Conservation (phyloP, 1,140 invertebrate genomes). For the Lysiphlebus fabarum region DNA sequence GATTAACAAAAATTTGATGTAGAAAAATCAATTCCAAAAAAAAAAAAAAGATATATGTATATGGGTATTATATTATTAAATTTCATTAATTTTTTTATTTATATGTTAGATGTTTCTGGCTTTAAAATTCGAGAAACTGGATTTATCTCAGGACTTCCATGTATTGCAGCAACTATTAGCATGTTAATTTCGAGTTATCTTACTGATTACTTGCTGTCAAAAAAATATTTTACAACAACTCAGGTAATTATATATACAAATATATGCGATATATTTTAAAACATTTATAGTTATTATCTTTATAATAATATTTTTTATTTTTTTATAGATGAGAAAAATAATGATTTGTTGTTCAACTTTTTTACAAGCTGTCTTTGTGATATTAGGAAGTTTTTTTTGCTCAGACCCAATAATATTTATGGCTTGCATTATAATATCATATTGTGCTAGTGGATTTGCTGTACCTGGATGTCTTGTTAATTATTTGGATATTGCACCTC, state of each 20-base stretch:
- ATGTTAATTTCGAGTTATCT: conserved; percentile 75
- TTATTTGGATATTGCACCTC: conserved; percentile 82
- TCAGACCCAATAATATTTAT: conserved; percentile 63
- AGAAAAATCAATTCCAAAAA: too few relatives aligned
- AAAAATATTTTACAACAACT: conserved; percentile 66
- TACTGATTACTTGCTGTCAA: conserved; percentile 71
- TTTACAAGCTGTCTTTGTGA: conserved; percentile 81
- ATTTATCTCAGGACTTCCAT: conserved; percentile 78
- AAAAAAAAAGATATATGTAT: too few relatives aligned
- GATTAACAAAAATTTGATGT: too few relatives aligned
- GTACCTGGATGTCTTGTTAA: conserved; percentile 85
- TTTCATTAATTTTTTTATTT: neutral
- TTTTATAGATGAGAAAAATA: conserved; percentile 61
- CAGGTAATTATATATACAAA: conserved; percentile 45
- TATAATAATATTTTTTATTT: neutral
- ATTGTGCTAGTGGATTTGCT: conserved; percentile 83
- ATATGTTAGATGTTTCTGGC: conserved; percentile 63
- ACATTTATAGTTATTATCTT: too few relatives aligned
- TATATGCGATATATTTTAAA: too few relatives aligned
- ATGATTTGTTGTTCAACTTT: conserved; percentile 78
- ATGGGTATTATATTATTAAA: too few relatives aligned
- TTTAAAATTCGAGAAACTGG: conserved; percentile 74
- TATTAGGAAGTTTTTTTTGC: conserved; percentile 67
- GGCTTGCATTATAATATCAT: conserved; percentile 75
- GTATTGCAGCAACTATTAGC: conserved; percentile 78